Conservation (phyloP, 2,797 vertebrate species). For the Rhinella marina region DNA sequence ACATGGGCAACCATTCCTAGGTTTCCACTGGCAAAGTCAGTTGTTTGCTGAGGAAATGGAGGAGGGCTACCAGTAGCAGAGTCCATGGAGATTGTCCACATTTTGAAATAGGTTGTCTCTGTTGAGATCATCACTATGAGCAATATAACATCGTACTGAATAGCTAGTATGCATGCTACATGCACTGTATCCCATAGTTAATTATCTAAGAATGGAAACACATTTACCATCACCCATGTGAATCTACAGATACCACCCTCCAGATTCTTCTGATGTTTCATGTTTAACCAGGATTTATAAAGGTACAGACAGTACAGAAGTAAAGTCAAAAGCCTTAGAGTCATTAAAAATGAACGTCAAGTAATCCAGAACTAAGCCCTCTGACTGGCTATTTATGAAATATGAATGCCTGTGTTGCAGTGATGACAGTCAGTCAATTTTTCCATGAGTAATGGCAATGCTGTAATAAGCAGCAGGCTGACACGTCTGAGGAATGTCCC, state of each 20-base stretch:
- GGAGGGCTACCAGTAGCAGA: too few species aligned
- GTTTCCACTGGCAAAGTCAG: too few species aligned
- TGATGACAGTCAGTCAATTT: conserved; percentile 68
- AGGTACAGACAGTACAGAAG: conserved; percentile 56
- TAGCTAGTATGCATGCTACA: background rate
- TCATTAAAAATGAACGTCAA: conserved; percentile 68
- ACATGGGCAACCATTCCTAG: too few species aligned
- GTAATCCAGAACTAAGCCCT: conserved; percentile 72
- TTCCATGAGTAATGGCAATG: conserved; percentile 68
- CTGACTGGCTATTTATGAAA: conserved; percentile 68
- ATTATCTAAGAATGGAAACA: conserved; percentile 20
- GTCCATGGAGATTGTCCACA: too few species aligned
- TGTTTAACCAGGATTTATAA: conserved; percentile 25
- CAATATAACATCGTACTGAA: background rate
- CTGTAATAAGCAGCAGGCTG: conserved; percentile 62
- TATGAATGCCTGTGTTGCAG: conserved; percentile 64
- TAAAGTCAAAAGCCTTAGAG: conserved; percentile 64
- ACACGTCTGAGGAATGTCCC: conserved; percentile 65
- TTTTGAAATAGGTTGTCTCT: too few species aligned
- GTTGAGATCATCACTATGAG: background rate
- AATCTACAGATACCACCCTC: background rate
- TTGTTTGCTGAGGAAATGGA: too few species aligned
- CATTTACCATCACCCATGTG: background rate
- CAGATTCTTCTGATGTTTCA: conserved; percentile 22
- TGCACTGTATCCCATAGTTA: background rate